phyloP scores from a whole-genome alignment of 2,113 vertebrate genomes.

The Macquaria australasica region DNA sequence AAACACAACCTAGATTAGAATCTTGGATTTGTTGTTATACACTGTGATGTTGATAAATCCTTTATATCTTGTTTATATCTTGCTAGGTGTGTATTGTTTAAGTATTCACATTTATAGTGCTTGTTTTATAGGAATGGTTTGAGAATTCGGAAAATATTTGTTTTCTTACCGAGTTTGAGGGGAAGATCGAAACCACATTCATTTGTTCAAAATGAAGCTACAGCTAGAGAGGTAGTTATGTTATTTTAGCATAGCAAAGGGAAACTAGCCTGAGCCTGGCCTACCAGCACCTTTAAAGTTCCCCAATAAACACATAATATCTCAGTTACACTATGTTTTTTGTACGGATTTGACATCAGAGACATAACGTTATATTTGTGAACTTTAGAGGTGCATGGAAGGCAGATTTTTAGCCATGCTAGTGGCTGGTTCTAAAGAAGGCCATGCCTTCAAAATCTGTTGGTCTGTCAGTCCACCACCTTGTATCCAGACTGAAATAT shows the following conservation, averaged over 20 bases:
- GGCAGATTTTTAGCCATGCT: background rate
- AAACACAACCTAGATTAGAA: conserved; percentile 11
- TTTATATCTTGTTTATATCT: background rate
- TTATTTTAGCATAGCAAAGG: background rate
- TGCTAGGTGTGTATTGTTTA: background rate
- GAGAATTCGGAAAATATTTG: background rate
- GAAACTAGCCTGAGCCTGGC: background rate
- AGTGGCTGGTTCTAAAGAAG: too few species aligned
- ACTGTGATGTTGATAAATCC: conserved; percentile 12
- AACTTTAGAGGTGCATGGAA: background rate
- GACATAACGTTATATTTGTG: background rate
- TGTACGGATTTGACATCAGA: background rate
- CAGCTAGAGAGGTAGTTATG: background rate
- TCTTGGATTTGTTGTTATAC: background rate
- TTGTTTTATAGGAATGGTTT: background rate
- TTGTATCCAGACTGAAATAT: background rate
- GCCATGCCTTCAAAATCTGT: background rate
- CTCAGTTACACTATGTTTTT: background rate
- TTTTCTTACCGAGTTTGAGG: background rate
- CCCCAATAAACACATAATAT: background rate
- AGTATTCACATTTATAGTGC: background rate
- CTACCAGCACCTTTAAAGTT: too few species aligned
- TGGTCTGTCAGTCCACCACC: background rate
- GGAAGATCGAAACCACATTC: background rate
- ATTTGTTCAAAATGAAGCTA: background rate